These are phyloP conservation scores for Vulpes ferrilata DNA, from an alignment of 2,113 vertebrate species.

Conservation along the genomic window DNA sequence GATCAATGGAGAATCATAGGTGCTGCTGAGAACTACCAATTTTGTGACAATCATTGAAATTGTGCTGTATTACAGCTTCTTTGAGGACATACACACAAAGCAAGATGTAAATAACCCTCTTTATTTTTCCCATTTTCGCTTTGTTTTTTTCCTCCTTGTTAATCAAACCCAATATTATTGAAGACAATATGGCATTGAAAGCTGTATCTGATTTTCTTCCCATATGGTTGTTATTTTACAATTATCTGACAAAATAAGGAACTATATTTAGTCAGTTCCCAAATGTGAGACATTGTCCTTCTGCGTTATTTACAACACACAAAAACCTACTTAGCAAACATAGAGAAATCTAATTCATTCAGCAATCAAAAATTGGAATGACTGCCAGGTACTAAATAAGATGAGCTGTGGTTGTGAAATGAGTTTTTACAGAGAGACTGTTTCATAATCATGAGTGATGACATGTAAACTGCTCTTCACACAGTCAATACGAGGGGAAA, in stretches of 20 bases:
- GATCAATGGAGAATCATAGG: constrained; percentile 78
- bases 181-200: constrained; percentile 61
- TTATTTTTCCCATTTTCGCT: constrained; percentile 64
- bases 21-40: constrained; percentile 78
- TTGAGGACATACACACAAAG: constrained; percentile 65
- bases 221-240: constrained; percentile 76
- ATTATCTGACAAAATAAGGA: constrained; percentile 70
- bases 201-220: constrained; percentile 53
- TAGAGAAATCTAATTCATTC: constrained; percentile 71
- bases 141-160: not conserved
- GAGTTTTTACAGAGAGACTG: constrained; percentile 52
- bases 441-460: constrained; percentile 34
- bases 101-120: constrained; percentile 73
- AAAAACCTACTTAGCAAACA: constrained; percentile 74
- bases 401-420: constrained; percentile 51
- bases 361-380: constrained; percentile 56
- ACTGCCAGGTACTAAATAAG: constrained; percentile 15
- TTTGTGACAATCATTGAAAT: constrained; percentile 77
- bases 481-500: not conserved
- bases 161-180: constrained; percentile 70
- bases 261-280: constrained; percentile 64
- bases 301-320: constrained; percentile 58
- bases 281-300: constrained; percentile 59
- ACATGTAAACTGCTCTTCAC: not conserved
- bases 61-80: constrained; percentile 64